Percentiles rank a stretch among this genome's conserved stretches.
phyloP scores from a whole-genome alignment of 2,888 invertebrate genomes.

The Epinotia demarniana region DNA sequence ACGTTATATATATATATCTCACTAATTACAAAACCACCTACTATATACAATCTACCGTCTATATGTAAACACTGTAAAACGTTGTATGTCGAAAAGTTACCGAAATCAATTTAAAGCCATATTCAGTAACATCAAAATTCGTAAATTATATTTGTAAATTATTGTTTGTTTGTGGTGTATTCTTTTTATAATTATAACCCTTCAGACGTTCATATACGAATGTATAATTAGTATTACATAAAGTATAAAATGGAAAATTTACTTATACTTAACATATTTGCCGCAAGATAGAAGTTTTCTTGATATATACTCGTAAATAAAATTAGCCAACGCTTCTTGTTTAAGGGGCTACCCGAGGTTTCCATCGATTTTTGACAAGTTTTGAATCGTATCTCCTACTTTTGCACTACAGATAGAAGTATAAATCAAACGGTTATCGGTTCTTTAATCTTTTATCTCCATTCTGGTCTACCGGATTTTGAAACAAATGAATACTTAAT shows the following conservation, averaged over 20 bases:
- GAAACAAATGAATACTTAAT: too few relatives aligned
- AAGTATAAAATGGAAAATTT: neutral
- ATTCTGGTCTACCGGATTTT: too few relatives aligned
- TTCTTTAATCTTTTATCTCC: too few relatives aligned
- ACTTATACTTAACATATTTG: too few relatives aligned
- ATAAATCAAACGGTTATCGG: too few relatives aligned
- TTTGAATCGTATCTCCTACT: too few relatives aligned
- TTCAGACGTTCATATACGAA: neutral
- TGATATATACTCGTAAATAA: too few relatives aligned
- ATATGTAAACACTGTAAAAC: constrained; percentile 13
- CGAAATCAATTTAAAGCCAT: constrained; percentile 11
- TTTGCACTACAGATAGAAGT: too few relatives aligned
- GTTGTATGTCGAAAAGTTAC: constrained; percentile 15
- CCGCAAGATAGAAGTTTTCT: too few relatives aligned
- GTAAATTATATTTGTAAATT: constrained; percentile 14
- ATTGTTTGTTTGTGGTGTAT: constrained; percentile 1
- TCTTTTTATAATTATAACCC: neutral
- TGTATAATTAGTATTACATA: neutral
- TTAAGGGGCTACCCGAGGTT: too few relatives aligned
- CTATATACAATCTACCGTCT: constrained; percentile 4
- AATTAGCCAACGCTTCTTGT: too few relatives aligned
- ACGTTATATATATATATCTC: constrained; percentile 3
- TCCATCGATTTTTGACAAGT: too few relatives aligned
- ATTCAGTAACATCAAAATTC: constrained; percentile 8
- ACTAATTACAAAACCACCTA: constrained; percentile 32